These are phyloP conservation scores for Lagria hirta DNA, from an alignment of 2,888 invertebrate genomes.

Conservation along the genomic window DNA sequence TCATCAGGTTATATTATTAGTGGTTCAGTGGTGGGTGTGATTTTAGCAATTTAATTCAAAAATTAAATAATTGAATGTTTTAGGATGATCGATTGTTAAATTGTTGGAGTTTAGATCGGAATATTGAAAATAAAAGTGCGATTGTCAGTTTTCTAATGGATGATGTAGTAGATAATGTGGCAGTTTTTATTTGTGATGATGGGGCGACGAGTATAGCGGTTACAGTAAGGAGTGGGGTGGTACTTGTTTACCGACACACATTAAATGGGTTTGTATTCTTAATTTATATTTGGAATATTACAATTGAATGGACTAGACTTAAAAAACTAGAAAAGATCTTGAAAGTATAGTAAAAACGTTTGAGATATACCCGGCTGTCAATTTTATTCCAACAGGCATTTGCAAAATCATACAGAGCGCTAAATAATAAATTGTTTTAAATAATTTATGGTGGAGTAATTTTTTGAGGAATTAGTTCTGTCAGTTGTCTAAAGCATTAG, in stretches of 20 bases:
- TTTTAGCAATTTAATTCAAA: conserved; percentile 6
- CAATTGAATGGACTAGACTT: too few relatives aligned
- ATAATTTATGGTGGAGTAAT: too few relatives aligned
- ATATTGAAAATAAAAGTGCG: conserved; percentile 55
- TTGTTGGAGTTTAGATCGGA: conserved; percentile 56
- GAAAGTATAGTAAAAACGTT: too few relatives aligned
- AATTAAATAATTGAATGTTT: too few relatives aligned
- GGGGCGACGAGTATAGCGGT: conserved; percentile 56
- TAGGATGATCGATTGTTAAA: conserved; percentile 54
- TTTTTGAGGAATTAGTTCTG: too few relatives aligned
- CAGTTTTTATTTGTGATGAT: conserved; percentile 56
- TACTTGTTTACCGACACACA: conserved; percentile 76
- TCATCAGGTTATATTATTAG: conserved; percentile 53
- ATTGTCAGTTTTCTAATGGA: conserved; percentile 67
- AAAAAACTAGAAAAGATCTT: too few relatives aligned
- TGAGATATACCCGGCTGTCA: too few relatives aligned
- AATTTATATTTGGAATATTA: too few relatives aligned
- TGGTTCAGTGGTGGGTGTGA: conserved; percentile 49
- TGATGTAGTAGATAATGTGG: conserved; percentile 63
- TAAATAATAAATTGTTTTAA: too few relatives aligned
- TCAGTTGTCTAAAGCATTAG: too few relatives aligned
- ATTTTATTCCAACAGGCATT: too few relatives aligned
- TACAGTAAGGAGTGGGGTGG: conserved; percentile 74
- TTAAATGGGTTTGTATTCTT: conserved; percentile 68
- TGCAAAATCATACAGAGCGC: too few relatives aligned